Percentiles rank a stretch among this genome's conserved stretches.
phyloP scores from a whole-genome alignment of 1,140 invertebrate genomes.

The Camponotus vicinus region DNA sequence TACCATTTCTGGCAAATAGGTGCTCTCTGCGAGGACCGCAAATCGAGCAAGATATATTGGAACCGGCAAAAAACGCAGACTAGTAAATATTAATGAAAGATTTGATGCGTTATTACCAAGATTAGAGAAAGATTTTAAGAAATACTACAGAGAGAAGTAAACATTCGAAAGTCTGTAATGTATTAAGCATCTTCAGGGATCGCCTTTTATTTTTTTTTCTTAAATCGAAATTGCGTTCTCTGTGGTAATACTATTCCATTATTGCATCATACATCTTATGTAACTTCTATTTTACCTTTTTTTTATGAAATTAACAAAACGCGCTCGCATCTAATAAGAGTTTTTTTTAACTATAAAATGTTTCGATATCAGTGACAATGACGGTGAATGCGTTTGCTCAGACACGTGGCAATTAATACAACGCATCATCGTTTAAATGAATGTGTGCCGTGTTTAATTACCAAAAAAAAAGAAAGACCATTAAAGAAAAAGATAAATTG shows the following conservation, averaged over 20 bases:
- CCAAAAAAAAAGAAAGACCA: background rate
- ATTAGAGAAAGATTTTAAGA: background rate
- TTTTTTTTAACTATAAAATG: constrained; percentile 63
- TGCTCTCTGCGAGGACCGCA: constrained; percentile 20
- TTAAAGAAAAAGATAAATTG: background rate
- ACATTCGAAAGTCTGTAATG: constrained; percentile 18
- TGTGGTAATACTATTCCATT: background rate
- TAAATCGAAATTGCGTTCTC: background rate
- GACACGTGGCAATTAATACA: constrained; percentile 68
- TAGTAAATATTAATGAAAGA: background rate
- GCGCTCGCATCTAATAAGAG: constrained; percentile 56
- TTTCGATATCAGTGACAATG: constrained; percentile 47
- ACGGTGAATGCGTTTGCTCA: constrained; percentile 20
- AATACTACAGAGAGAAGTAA: background rate
- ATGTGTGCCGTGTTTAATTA: background rate
- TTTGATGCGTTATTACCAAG: background rate
- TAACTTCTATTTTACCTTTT: constrained; percentile 5
- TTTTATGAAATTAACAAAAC: constrained; percentile 20
- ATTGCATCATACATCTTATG: background rate
- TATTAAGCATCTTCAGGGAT: background rate
- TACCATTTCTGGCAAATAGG: constrained; percentile 74
- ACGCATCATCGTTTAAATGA: constrained; percentile 22
- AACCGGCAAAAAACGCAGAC: background rate
- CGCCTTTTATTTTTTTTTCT: too few species aligned
- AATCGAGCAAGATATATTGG: background rate